These are phyloP conservation scores for Caenorhabditis imperialis DNA, from an alignment of 2,888 invertebrate genomes.

Conservation along the genomic window DNA sequence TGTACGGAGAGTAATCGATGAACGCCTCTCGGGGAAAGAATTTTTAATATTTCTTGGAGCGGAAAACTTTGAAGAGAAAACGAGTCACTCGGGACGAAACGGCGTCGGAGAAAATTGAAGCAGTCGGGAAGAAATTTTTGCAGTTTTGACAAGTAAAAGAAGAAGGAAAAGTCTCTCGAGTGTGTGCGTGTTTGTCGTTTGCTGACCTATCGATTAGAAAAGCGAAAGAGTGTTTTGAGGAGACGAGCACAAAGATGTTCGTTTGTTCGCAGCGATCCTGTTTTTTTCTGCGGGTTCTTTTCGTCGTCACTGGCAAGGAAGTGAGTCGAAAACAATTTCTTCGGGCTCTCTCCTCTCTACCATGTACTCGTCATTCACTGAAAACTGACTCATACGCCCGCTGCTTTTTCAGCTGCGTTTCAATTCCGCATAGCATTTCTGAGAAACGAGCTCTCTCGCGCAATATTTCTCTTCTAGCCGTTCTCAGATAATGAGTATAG, in stretches of 20 bases:
- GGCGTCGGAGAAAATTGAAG: conserved; percentile 1
- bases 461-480: no score
- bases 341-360: conserved; percentile 16
- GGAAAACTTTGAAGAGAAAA: neutral
- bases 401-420: conserved; percentile 33
- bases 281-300: conserved; percentile 22
- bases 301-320: conserved; percentile 27
- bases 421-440: conserved; percentile 24
- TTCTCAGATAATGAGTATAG: no score
- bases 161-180: conserved; percentile 8
- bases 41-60: no score
- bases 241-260: conserved; percentile 4
- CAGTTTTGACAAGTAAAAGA: no score
- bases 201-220: conserved; percentile 32
- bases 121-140: neutral
- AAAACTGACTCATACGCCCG: conserved; percentile 34
- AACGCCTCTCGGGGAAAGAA: no score
- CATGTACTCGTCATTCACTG: conserved; percentile 48
- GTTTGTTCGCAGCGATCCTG: conserved; percentile 25
- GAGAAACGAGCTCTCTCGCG: conserved; percentile 8
- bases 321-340: conserved; percentile 44
- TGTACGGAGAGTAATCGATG: no score
- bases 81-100: conserved; percentile 6
- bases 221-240: conserved; percentile 13
- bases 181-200: conserved; percentile 4